phyloP scores from a whole-genome alignment of 1,140 invertebrate genomes.

The Diabrotica virgifera region DNA sequence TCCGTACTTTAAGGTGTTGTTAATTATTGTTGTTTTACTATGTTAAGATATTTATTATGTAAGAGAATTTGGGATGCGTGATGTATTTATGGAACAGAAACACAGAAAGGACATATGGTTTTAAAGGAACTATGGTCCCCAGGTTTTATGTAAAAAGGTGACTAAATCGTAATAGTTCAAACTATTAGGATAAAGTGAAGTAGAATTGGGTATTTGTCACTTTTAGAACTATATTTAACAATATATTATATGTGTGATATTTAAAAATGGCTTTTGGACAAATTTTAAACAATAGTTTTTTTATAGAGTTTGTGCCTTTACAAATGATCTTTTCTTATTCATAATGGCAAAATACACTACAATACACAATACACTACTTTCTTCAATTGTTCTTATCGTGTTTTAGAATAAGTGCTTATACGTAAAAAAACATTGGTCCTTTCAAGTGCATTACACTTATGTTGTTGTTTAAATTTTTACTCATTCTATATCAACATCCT shows the following conservation, averaged over 20 bases:
- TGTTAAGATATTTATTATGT: constrained; percentile 16
- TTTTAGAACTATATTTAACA: constrained; percentile 6
- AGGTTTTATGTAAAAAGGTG: background rate
- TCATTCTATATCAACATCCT: no score
- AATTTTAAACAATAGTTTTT: constrained; percentile 26
- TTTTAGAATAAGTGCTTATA: no score
- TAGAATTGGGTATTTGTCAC: background rate
- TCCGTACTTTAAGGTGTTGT: no score
- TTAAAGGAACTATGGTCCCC: background rate
- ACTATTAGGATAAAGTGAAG: background rate
- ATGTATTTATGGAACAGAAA: background rate
- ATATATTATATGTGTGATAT: constrained; percentile 22
- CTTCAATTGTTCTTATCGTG: no score
- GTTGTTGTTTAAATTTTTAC: no score
- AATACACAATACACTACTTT: no score
- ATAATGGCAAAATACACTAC: background rate
- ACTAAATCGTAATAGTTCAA: constrained; percentile 3
- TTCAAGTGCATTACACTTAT: no score
- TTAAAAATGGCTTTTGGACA: constrained; percentile 32
- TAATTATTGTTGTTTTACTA: no score
- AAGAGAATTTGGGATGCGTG: background rate
- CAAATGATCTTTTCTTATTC: constrained; percentile 13
- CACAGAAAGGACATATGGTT: background rate
- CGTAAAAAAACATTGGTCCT: no score
- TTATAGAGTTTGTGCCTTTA: constrained; percentile 35